phyloP scores from a whole-genome alignment of 1,140 invertebrate species.

The Wiebesia pumilae region DNA sequence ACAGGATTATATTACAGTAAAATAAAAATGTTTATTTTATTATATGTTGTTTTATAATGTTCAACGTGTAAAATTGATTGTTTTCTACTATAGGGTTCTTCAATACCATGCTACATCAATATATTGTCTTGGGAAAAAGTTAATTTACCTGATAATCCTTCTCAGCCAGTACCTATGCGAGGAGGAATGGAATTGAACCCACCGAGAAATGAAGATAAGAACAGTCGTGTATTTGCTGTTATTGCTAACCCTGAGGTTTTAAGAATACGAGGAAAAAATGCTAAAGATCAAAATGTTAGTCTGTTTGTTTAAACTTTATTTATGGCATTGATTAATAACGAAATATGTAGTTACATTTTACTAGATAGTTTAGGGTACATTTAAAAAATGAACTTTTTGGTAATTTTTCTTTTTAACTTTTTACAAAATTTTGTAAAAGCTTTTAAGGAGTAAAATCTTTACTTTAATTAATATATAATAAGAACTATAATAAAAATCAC shows the following conservation, averaged over 20 bases:
- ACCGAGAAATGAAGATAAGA: constrained; percentile 78
- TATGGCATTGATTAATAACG: no score
- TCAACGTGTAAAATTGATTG: constrained; percentile 61
- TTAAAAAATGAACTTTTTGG: no score
- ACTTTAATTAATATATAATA: no score
- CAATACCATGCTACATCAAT: constrained; percentile 78
- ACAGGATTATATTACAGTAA: constrained; percentile 78
- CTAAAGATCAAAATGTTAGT: constrained; percentile 77
- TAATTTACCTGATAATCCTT: constrained; percentile 78
- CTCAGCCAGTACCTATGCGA: constrained; percentile 80
- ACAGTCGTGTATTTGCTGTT: constrained; percentile 80
- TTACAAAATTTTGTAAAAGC: no score
- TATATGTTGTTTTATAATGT: not conserved
- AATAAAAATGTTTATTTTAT: constrained; percentile 45
- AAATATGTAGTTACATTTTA: no score
- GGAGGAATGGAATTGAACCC: constrained; percentile 82
- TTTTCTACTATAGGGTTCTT: constrained; percentile 61
- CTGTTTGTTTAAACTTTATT: not conserved
- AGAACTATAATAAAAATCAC: no score
- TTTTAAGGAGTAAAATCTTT: no score
- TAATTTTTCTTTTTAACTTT: no score
- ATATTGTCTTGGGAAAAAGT: constrained; percentile 84
- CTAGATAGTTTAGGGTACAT: no score
- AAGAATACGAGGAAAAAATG: constrained; percentile 80
- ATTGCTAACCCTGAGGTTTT: constrained; percentile 83